A percentile compares a stretch with the other conserved stretches of the same genome.
Evolutionary conservation across 2,888 invertebrate genomes (phyloP).

Genomic region (Coenonympha arcania): DNA sequence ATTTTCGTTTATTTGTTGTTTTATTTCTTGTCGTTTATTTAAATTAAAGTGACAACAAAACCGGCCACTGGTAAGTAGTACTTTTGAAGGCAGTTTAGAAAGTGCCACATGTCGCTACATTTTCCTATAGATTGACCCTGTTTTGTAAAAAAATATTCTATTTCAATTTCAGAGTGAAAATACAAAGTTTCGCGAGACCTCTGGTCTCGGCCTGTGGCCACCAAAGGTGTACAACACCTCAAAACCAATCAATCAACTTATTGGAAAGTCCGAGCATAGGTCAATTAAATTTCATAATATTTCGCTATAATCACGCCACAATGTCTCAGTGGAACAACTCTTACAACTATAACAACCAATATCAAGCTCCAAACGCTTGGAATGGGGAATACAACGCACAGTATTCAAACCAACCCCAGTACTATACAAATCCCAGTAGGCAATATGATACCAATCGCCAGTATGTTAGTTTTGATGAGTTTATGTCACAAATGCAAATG

Average conservation of each 20-base stretch:
- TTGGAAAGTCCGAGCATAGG: conserved; percentile 26
- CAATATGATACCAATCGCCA: conserved; percentile 50
- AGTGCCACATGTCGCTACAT: conserved; percentile 47
- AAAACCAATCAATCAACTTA: conserved; percentile 30
- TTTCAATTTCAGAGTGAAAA: conserved; percentile 31
- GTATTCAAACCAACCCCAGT: conserved; percentile 47
- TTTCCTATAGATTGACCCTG: conserved; percentile 31
- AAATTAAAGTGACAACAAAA: conserved; percentile 35
- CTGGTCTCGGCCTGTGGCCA: conserved; percentile 69
- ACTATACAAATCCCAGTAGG: conserved; percentile 40
- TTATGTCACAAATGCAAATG: conserved; percentile 58
- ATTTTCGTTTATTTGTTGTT: conserved; percentile 57
- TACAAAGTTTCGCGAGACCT: conserved; percentile 35
- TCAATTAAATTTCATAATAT: conserved; percentile 32
- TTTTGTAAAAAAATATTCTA: conserved; percentile 31
- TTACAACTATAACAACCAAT: conserved; percentile 58
- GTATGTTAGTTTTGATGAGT: conserved; percentile 65
- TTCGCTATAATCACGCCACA: conserved; percentile 37
- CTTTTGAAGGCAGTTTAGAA: conserved; percentile 27
- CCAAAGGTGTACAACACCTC: conserved; percentile 25
- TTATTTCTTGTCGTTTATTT: conserved; percentile 42
- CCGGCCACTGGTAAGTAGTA: conserved; percentile 47
- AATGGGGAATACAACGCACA: conserved; percentile 52
- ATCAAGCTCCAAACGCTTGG: conserved; percentile 51
- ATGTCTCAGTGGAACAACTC: conserved; percentile 71